Evolutionary conservation across 2,888 invertebrate genomes (phyloP).

Genomic region (Chrysotoxum bicinctum): DNA sequence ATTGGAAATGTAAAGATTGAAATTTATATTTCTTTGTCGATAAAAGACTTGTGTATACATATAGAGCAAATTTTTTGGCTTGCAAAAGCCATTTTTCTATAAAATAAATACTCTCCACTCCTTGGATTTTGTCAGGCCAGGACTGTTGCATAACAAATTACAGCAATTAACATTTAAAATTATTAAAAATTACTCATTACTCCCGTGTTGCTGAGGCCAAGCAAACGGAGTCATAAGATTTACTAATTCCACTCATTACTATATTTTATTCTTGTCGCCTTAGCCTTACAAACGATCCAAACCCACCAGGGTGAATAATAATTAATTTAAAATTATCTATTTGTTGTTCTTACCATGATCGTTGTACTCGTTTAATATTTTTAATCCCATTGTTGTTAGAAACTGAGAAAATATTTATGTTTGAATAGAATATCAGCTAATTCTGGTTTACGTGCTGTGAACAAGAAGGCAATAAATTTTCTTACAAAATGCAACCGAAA

Average conservation of each 20-base stretch:
- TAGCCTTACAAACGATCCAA: slow-evolving; percentile 56
- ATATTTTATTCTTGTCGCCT: slow-evolving; percentile 50
- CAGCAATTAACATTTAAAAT: slow-evolving; percentile 50
- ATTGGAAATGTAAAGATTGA: neutral
- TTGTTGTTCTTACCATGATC: slow-evolving; percentile 17
- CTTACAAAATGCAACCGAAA: neutral
- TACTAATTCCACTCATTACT: slow-evolving; percentile 50
- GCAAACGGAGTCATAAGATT: slow-evolving; percentile 26
- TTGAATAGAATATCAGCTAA: neutral
- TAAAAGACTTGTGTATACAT: neutral
- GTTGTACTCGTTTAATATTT: slow-evolving; percentile 2
- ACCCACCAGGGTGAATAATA: slow-evolving; percentile 56
- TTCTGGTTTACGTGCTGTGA: neutral
- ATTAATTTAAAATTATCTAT: slow-evolving; percentile 61
- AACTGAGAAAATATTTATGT: neutral
- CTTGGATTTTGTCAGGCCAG: slow-evolving; percentile 12
- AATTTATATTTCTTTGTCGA: neutral
- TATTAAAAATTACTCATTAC: slow-evolving; percentile 59
- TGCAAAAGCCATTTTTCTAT: neutral
- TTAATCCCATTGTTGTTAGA: slow-evolving; percentile 37
- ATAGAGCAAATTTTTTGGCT: too few species aligned
- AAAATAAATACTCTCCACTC: slow-evolving; percentile 36
- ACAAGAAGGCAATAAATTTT: slow-evolving; percentile 4
- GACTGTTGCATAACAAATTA: slow-evolving; percentile 39
- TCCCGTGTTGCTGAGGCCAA: neutral